Evolutionary conservation across 2,888 invertebrate genomes (phyloP), one percentile per base, ranked within the genome.

Genomic region (Melieria omissa): DNA sequence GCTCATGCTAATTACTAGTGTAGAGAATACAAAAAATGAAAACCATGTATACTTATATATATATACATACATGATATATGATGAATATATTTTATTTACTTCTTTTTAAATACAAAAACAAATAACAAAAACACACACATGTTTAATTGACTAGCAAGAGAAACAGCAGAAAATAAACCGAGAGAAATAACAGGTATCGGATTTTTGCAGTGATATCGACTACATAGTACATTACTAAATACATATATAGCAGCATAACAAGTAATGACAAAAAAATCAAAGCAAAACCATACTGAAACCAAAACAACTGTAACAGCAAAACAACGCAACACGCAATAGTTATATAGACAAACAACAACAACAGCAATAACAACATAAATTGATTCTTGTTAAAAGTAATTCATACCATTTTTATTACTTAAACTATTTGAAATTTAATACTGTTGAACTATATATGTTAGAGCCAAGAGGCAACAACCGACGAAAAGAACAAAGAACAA

Each of bases 381-480:
- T 65, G 52, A 52, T 52, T 65, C 47, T 65, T 65, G 52, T 65
- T 65, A 65, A 52, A 65, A 52, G 52, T 65, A 65, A 65, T 65
- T 65, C 14, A 65, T 52, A 65, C 65, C 14, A 49, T 49, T 42
- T 65, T 54, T 66, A 58, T 57, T 29, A 66, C 47, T 55, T 41
- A 45, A 9, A 46, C 44, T 66, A 55, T 58, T 66, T 46, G 46
- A 66, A 66, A 66, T 44, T 66, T 44, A 66, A 57, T 55, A 57
- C 45, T 58, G 45, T 55, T 45, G 58, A 58, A n/a, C 10, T 58
- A 12, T 58, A 14, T 14, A 14, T 58, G 52, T n/a, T n/a, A 49
- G 12, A 12, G 49, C 29, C 29, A 29, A 29, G 29, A 29, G 29
- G 29, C 29, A 29, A 29, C 29, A 29, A 29, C 29, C 29, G 29